Evolutionary conservation across 2,888 invertebrate genomes (phyloP), one percentile per base, ranked within the genome.

Genomic region (Rhabditoides inermis): DNA sequence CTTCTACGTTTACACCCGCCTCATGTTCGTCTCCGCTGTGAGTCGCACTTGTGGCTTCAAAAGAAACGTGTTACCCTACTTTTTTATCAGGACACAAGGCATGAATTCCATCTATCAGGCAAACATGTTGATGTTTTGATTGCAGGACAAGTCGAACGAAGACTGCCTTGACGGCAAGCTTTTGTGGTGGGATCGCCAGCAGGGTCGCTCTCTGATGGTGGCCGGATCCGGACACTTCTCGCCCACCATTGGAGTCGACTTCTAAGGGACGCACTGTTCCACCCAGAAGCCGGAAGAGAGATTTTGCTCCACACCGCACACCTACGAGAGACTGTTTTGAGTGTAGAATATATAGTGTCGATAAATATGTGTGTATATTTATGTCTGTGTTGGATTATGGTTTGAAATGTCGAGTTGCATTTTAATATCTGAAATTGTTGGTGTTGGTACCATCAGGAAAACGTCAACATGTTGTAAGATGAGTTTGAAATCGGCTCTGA

Each of bases 181-280:
- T 18, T 59, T 76, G 49, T 76, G 76, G 76, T 76, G 76, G 76
- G 76, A 76, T 57, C 67, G 76, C 36, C 63, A 67, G 49, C 60
- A 65, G 37, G 68, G 65, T 28, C 61, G 72, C 32, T 54, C 60
- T 7, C 53, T 65, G n/a, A 58, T 58, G 44, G 64, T 64, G 32
- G 64, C 65, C 47, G 75, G 75, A 45, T 63, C 62, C 44, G 73
- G 70, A 46, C 60, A 58, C 49, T 68, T 64, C 51, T 61, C 68
- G 10, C 71, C 70, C 25, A 65, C 61, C 45, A 61, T 68, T 50
- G 71, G 71, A 53, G 61, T 69, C 61, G 71, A 71, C 46, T 67
- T 67, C 56, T 71, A 69, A 44, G 32, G 3, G 15, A 20, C 40
- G 10, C 22, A 18, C 40, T 12, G 32, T 32, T 1, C 15, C 32